Evolutionary conservation across 2,113 vertebrate species (phyloP).

Genomic region (Etheostoma cragini): DNA sequence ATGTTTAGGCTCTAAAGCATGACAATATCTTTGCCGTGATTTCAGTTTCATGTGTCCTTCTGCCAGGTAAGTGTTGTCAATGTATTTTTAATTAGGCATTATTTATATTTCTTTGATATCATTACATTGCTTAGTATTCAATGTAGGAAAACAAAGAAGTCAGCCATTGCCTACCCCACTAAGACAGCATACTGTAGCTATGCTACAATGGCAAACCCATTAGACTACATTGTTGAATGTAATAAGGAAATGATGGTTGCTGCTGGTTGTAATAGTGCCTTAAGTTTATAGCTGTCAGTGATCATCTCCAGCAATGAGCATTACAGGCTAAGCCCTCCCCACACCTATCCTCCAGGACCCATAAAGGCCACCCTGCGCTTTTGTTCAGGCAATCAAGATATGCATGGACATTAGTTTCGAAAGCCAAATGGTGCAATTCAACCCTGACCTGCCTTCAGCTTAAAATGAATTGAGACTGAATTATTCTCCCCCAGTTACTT

Average conservation of each 20-base stretch:
- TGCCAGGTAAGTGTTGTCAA: neutral
- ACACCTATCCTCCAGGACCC: conserved; percentile 72
- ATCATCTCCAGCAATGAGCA: conserved; percentile 82
- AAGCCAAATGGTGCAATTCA: conserved; percentile 85
- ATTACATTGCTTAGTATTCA: conserved; percentile 29
- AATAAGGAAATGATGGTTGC: conserved; percentile 79
- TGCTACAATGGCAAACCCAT: conserved; percentile 66
- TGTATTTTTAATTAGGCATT: neutral
- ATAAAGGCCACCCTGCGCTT: conserved; percentile 82
- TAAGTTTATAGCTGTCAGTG: conserved; percentile 84
- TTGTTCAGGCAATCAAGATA: conserved; percentile 85
- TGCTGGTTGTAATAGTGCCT: conserved; percentile 81
- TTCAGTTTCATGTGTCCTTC: conserved; percentile 1
- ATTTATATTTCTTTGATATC: conserved; percentile 8
- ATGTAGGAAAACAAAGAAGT: conserved; percentile 38
- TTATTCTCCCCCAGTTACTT: conserved; percentile 81
- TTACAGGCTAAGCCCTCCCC: conserved; percentile 72
- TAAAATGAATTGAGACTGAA: conserved; percentile 79
- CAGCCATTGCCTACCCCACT: conserved; percentile 28
- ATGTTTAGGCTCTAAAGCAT: neutral
- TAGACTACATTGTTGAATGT: conserved; percentile 79
- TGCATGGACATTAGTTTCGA: conserved; percentile 81
- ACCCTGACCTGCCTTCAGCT: conserved; percentile 81
- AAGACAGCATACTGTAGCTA: conserved; percentile 41
- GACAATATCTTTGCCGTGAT: neutral